Evolutionary conservation across 1,140 invertebrate species (phyloP), one percentile per base, ranked within the genome.

Genomic region (Halictus rubicundus): DNA sequence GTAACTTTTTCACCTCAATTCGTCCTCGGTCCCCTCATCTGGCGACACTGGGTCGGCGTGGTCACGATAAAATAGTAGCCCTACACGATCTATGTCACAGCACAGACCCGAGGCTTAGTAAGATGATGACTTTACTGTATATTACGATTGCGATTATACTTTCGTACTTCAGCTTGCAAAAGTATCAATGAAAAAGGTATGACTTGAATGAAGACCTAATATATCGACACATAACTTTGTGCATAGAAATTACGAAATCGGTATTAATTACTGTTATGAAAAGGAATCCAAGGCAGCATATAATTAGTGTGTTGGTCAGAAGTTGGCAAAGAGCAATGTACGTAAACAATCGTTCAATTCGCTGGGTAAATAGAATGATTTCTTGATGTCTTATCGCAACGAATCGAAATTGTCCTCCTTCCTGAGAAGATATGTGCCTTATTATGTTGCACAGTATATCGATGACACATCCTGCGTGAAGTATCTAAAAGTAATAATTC

Each of bases 201-300:
- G n/a, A n/a, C n/a, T n/a, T n/a, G n/a, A n/a, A n/a, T n/a, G n/a
- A n/a, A n/a, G n/a, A n/a, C n/a, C n/a, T n/a, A n/a, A n/a, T n/a
- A n/a, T 32, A 32, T 32, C 27, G 27, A n/a, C 27, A 32, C 4
- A 1, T 32, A 32, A 32, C 32, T 32, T 32, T 12, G 42, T 59
- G 4, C n/a, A 1, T 32, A 7, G 2, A 57, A 14, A 16, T 16
- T 5, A 25, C 3, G n/a, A 21, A 27, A 16, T 46, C 42, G 2
- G 9, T 14, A 46, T 46, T 77, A 81, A 79, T 84, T 71, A 86
- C 84, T 23, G 69, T 61, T 21, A 78, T n/a, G n/a, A n/a, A 57
- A n/a, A 82, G n/a, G n/a, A 82, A 82, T 25, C 83, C 83, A 14
- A 75, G 32, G 16, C 69, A 86, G 19, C 82, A 86, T 19, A 69